Percentiles rank a stretch among this genome's conserved stretches.
Evolutionary conservation across 2,113 vertebrate species (phyloP).

Genomic region (Sturnus vulgaris): DNA sequence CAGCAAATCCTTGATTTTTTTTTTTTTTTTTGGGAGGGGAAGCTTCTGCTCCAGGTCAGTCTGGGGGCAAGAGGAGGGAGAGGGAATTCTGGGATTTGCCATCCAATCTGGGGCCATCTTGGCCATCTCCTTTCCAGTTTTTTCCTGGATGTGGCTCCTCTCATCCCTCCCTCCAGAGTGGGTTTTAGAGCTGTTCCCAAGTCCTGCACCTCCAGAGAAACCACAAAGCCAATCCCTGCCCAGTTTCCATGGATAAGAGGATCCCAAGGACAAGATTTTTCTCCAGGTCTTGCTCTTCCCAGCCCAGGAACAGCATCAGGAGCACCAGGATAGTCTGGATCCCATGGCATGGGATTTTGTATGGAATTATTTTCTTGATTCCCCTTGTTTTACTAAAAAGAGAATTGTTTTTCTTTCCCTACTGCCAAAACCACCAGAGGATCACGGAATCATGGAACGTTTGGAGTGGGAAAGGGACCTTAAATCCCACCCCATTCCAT

Average conservation of each 20-base stretch:
- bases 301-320: not conserved
- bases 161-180: accelerated
- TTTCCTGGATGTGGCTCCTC: not conserved
- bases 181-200: not conserved
- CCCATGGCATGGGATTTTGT: not conserved
- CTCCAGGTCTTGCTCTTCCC: not conserved
- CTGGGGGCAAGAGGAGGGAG: not conserved
- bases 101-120: not conserved
- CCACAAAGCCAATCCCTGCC: not conserved
- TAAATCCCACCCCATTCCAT: not conserved
- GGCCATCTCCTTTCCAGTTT: not conserved
- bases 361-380: not conserved
- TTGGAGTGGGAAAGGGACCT: not conserved
- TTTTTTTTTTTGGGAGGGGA: not conserved
- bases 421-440: not conserved
- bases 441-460: not conserved
- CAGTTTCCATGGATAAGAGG: accelerated
- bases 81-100: not conserved
- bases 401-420: not conserved
- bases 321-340: accelerated
- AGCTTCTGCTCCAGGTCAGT: not conserved
- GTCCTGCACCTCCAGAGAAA: not conserved
- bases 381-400: not conserved
- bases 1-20: not conserved
- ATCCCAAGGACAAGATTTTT: not conserved